Base-by-base conservation (phyloP, 2,113 vertebrate genomes). In the Strigops habroptila region DNA sequence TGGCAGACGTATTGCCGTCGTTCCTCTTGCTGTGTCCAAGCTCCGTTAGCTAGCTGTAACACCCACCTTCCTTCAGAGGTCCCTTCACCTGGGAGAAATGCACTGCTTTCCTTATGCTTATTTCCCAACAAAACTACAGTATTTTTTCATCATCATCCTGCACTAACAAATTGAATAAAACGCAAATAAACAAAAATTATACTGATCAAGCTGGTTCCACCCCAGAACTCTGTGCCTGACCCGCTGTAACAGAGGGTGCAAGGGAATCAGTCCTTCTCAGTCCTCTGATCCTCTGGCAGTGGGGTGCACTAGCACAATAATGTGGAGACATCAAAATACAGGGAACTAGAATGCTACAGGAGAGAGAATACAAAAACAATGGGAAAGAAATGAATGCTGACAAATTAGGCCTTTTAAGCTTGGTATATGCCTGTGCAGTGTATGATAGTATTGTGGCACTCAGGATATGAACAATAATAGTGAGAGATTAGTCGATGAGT, bases 401-500 rank as follows among this genome's bases (percentile, higher is more conserved):
- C 33, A 92, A 95, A 93, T 91, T 57, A 95, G n/a, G n/a, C 70
- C 46, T 91, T 64, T 74, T 89, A 53, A 39, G n/a, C 82, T 91
- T 94, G 37, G 41, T 48, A 51, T 59, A 59, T 67, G 65, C 53
- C 76, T 55, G 13, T 67, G 23, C 46, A 76, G 41, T 37, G 18
- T 59, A 30, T 67, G 80, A 46, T 65, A 69, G 39, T 51, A 85
- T 41, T 68, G 57, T 71, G 75, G 14, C 59, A 80, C 43, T 82
- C 78, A 39, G 82, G 59, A 64, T 89, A 88, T 85, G 92, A 95
- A 84, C 59, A 85, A 69, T 95, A 92, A 96, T 93, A 86, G 86
- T 84, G 82, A 79, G 41, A 92, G 65, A 90, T 90, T 77, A 92
- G 52, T 68, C 94, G 81, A 94, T 69, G 73, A 93, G 91, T 82